Evolutionary conservation across 2,113 vertebrate species (phyloP), one percentile per base, ranked within the genome.

Genomic region (Chascanopsetta lugubris): DNA sequence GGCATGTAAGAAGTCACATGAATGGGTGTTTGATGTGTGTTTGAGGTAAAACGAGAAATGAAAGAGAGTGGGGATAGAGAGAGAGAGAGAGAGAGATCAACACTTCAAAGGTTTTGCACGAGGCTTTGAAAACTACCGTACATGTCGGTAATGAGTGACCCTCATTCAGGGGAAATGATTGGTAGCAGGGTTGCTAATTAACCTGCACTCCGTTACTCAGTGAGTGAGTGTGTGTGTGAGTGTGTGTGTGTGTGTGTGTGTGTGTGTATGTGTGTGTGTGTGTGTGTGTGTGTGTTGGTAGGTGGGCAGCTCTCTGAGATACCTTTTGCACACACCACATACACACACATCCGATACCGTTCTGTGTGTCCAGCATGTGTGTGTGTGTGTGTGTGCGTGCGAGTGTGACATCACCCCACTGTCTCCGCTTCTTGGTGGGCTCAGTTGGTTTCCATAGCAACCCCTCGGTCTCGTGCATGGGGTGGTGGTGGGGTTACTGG

Each of bases 361-460:
- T 22, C 6, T 47, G 54, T 51, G 55, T 45, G 18, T 47, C 24
- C 15, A 22, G 54, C 24, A 17, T 25, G 61, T n/a, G n/a, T n/a
- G n/a, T n/a, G n/a, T n/a, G n/a, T n/a, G n/a, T n/a, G n/a, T n/a
- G n/a, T n/a, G n/a, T n/a, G n/a, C n/a, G n/a, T 53, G 48, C 2
- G 4, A 10, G 17, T 32, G 22, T 78, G 66, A 46, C 65, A 61
- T 69, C 70, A 25, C 3, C 22, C 5, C 12, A 48, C 29, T 55
- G 15, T 66, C 47, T 53, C 32, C 15, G 73, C 63, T 77, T 84
- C 68, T 49, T 58, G 56, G 74, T 77, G 72, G 71, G 75, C 68
- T 75, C 49, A 0, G 43, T 11, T 38, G 69, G 88, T 87, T 88
- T 78, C 84, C 67, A 88, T 87, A 70, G 84, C 82, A 88, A 88